phyloP scores from a whole-genome alignment of 1,140 invertebrate genomes.

The Nasonia giraulti region DNA sequence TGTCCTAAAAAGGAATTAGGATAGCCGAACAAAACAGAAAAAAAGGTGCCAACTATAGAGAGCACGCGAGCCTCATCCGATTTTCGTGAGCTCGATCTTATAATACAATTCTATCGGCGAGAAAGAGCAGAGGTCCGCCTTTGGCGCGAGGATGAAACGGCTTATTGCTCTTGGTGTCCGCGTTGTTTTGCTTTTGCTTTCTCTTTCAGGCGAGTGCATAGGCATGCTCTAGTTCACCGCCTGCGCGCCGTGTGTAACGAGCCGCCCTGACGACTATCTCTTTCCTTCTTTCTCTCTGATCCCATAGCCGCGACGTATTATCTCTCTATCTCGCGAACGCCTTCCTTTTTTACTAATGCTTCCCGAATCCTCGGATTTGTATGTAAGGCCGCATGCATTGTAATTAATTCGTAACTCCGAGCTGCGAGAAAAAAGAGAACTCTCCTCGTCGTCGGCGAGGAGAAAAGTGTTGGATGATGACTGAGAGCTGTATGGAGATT shows the following conservation, averaged over 20 bases:
- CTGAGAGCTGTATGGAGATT: too few species aligned
- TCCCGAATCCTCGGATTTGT: background rate
- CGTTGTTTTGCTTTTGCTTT: slow-evolving; percentile 73
- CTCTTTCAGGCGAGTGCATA: slow-evolving; percentile 71
- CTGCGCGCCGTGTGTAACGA: slow-evolving; percentile 43
- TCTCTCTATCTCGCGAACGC: background rate
- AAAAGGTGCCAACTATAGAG: background rate
- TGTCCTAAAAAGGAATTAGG: background rate
- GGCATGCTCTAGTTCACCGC: slow-evolving; percentile 72
- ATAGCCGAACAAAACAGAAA: background rate
- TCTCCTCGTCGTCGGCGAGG: background rate
- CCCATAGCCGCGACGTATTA: background rate
- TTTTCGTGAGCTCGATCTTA: background rate
- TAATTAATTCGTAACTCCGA: slow-evolving; percentile 27
- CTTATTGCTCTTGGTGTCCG: slow-evolving; percentile 52
- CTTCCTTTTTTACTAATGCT: background rate
- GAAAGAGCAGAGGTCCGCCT: background rate
- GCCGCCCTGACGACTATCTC: slow-evolving; percentile 2
- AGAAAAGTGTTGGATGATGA: background rate
- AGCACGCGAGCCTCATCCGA: too few species aligned
- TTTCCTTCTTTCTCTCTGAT: background rate
- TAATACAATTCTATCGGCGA: background rate
- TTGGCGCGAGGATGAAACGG: slow-evolving; percentile 50
- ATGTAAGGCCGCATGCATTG: background rate
- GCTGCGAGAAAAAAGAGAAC: background rate